Base-by-base conservation (phyloP, 2,888 invertebrate genomes). In the Megastigmus dorsalis region DNA sequence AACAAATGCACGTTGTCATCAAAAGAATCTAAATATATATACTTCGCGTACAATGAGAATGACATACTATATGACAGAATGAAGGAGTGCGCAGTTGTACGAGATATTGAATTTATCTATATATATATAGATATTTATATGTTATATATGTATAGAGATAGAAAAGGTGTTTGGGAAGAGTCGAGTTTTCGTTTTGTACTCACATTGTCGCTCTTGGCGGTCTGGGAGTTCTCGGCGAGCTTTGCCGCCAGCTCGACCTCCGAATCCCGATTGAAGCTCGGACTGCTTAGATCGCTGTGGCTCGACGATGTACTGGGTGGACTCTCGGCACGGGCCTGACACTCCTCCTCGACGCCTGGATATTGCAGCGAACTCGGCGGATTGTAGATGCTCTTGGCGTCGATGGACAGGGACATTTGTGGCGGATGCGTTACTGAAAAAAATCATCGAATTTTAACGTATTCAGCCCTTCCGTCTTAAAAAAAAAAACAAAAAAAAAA, bases 321-420 rank as follows among this genome's bases (percentile, higher is more conserved):
- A 0, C 94, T 94, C 36, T 93, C 92, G 0, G 93, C 92, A 41
- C 92, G 83, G 36, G 80, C 80, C 2, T 82, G 82, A 3, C 82
- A 77, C 82, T 90, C 87, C 9, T 89, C 89, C 62, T 90, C 90
- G 26, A 90, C 89, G 50, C 93, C 94, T 0, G 96, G 97, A 83
- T 95, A 94, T 88, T 96, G 95, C 30, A 99, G 90, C 6, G 94
- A 92, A 54, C 94, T 94, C 0, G 99, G 99, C 1, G 98, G 98
- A 84, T 94, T 93, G 89, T 97, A 99, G 10, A 98, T 94, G 86
- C 92, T 88, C 52, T 88, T 88, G 0, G 89, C 88, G 77, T 90
- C 90, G 50, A 95, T 89, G 0, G 95, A 94, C 26, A 95, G 85
- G 0, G 93, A 91, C 92, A 93, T 93, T 38, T 91, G 92, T 33